Percentiles rank a stretch among this genome's conserved stretches.
phyloP scores from a whole-genome alignment of 2,113 vertebrate genomes.

The Engystomops pustulosus region DNA sequence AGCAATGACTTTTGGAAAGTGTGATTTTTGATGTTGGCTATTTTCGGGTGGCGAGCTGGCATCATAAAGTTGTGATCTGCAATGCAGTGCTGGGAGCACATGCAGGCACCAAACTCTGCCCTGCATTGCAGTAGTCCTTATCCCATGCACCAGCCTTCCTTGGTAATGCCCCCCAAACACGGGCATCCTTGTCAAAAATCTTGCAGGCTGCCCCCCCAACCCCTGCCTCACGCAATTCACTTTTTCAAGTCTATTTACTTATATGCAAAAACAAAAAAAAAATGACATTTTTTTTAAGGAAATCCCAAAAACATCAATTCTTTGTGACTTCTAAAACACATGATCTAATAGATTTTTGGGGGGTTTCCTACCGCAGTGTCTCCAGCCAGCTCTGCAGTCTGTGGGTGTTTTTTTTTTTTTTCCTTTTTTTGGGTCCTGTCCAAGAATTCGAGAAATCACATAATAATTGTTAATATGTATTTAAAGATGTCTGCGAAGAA shows the following conservation, averaged over 20 bases:
- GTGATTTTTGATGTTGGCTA: neutral
- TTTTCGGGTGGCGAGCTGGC: neutral
- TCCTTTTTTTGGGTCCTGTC: constrained; percentile 34
- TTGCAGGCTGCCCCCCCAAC: too few relatives aligned
- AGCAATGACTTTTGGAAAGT: neutral
- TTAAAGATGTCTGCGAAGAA: neutral
- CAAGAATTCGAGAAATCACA: constrained; percentile 27
- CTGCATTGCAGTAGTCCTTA: constrained; percentile 49
- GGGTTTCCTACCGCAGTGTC: neutral
- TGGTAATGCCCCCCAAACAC: neutral
- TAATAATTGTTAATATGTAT: constrained; percentile 18
- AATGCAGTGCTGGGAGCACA: constrained; percentile 45
- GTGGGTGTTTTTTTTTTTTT: constrained; percentile 28
- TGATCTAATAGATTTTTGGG: neutral
- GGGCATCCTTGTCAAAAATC: neutral
- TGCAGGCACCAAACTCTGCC: constrained; percentile 48
- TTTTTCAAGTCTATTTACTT: neutral
- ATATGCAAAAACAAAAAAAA: neutral
- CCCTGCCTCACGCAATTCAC: neutral
- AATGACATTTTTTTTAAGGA: neutral
- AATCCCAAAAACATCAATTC: neutral
- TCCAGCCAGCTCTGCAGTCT: neutral
- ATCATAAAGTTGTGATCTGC: constrained; percentile 43
- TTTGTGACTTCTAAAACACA: constrained; percentile 15
- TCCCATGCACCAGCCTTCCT: constrained; percentile 43